Evolutionary conservation across 35 echinoderm and acorn worm genomes (phyloP).

Genomic region (Apostichopus parvimensis): DNA sequence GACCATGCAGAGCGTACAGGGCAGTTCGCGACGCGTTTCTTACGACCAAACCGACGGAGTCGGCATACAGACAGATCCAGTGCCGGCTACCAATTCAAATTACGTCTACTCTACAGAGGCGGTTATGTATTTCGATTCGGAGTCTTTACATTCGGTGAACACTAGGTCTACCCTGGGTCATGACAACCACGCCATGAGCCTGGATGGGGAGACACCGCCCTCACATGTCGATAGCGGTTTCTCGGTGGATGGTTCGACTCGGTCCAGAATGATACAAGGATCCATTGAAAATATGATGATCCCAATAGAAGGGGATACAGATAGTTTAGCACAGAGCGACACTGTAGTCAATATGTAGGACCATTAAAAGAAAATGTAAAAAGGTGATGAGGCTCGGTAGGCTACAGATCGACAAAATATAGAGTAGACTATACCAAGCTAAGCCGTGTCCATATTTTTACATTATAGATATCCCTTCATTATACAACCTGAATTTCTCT

Average conservation of each 20-base stretch:
- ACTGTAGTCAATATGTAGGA: neutral
- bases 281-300: slow-evolving; percentile 41
- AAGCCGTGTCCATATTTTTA: too few relatives aligned
- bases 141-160: neutral
- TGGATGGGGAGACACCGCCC: neutral
- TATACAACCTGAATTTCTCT: too few relatives aligned
- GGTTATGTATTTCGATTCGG: neutral
- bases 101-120: slow-evolving; percentile 3
- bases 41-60: neutral
- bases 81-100: neutral
- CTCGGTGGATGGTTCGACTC: neutral
- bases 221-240: slow-evolving; percentile 22
- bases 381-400: too few relatives aligned
- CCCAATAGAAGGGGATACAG: neutral
- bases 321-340: neutral
- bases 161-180: neutral
- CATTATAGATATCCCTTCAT: too few relatives aligned
- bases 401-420: too few relatives aligned
- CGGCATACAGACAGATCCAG: neutral
- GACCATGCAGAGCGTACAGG: neutral
- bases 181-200: neutral
- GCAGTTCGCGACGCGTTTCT: neutral
- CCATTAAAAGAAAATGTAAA: neutral
- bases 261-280: neutral
- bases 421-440: too few relatives aligned